A percentile compares a stretch with the other conserved stretches of the same genome.
Conservation (phyloP, 2,797 vertebrate genomes). For the Carduelis carduelis region DNA sequence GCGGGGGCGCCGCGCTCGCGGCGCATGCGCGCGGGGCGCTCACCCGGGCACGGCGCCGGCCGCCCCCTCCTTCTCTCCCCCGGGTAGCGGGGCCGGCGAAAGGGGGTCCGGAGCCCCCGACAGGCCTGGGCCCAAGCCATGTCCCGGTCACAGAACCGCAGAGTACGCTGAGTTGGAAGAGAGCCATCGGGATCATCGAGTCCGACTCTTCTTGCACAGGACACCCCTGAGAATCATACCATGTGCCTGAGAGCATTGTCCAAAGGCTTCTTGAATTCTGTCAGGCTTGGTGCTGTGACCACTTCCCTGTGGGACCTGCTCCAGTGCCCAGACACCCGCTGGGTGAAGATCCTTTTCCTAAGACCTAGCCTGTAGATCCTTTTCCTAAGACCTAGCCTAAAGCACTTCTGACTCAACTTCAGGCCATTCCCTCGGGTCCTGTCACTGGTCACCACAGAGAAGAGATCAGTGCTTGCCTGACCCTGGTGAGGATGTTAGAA, state of each 20-base stretch:
- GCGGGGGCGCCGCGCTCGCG: constrained; percentile 71
- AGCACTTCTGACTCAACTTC: not conserved
- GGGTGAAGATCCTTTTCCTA: not conserved
- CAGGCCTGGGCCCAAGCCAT: accelerated
- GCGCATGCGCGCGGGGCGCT: constrained; percentile 82
- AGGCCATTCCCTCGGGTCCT: not conserved
- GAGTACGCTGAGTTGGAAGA: not conserved
- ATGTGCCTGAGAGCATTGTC: not conserved
- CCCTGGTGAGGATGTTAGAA: not conserved
- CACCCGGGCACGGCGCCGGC: not conserved
- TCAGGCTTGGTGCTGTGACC: not conserved
- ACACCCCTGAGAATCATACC: not conserved
- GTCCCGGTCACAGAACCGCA: too few relatives aligned
- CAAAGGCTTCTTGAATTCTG: not conserved
- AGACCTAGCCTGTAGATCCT: not conserved
- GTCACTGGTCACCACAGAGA: not conserved
- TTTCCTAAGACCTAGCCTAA: not conserved
- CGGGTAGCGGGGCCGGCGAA: not conserved
- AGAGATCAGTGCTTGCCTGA: too few relatives aligned
- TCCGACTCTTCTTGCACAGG: not conserved
- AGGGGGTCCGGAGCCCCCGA: not conserved
- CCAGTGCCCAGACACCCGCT: accelerated
- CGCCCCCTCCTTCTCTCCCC: not conserved
- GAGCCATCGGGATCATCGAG: too few relatives aligned
- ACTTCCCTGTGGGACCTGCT: not conserved